Conservation (phyloP, 2,113 vertebrate genomes). For the Empidonax traillii region DNA sequence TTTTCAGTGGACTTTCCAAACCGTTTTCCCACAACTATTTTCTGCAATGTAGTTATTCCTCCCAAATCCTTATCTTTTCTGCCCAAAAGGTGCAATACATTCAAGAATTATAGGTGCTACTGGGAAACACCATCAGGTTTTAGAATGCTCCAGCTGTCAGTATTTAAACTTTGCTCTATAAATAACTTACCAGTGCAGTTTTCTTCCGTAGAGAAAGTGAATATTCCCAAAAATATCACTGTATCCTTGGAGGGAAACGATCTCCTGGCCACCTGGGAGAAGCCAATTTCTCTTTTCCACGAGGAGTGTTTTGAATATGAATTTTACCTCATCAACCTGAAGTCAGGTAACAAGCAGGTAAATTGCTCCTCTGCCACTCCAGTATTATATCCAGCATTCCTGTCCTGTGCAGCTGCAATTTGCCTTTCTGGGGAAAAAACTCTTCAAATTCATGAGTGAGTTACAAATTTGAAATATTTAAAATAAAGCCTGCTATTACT, state of each 20-base stretch:
- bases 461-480: background rate
- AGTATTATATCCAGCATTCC: background rate
- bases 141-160: background rate
- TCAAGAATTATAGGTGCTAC: background rate
- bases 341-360: conserved; percentile 66
- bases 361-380: background rate
- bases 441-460: background rate
- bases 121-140: background rate
- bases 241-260: conserved; percentile 1
- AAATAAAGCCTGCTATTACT: background rate
- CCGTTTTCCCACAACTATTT: background rate
- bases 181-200: background rate
- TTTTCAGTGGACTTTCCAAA: background rate
- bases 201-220: conserved; percentile 61
- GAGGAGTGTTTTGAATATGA: conserved; percentile 69
- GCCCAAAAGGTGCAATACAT: background rate
- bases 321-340: conserved; percentile 58
- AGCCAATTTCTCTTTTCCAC: conserved; percentile 59
- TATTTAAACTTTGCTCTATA: background rate
- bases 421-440: background rate
- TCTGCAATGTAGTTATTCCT: background rate
- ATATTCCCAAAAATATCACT: conserved; percentile 66
- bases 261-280: conserved; percentile 64
- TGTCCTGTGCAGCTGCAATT: background rate
- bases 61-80: background rate